These are phyloP conservation scores for Tetranychus piercei DNA, from an alignment of 2,888 invertebrate species.

Conservation along the genomic window DNA sequence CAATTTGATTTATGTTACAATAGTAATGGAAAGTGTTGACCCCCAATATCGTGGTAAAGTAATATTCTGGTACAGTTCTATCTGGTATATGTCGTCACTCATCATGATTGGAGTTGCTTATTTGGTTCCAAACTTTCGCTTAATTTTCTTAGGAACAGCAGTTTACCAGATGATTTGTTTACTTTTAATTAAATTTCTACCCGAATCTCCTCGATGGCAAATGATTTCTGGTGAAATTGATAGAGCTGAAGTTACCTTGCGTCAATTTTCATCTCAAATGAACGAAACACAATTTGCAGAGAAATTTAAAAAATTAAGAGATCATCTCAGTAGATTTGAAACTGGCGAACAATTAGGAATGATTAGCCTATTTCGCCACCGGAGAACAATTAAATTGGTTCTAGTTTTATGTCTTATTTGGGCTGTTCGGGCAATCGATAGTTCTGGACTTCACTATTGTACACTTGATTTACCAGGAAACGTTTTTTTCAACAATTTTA, in stretches of 20 bases:
- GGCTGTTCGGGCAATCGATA: slow-evolving; percentile 57
- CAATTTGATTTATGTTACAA: not conserved
- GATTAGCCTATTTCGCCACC: not conserved
- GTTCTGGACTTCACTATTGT: slow-evolving; percentile 55
- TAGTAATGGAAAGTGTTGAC: slow-evolving; percentile 3
- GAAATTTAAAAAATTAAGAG: not conserved
- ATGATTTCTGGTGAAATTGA: not conserved
- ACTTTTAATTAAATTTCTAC: not conserved
- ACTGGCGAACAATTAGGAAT: not conserved
- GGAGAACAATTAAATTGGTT: not conserved
- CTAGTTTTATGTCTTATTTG: slow-evolving; percentile 51
- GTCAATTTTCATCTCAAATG: not conserved
- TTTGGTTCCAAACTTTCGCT: slow-evolving; percentile 3
- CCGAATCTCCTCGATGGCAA: slow-evolving; percentile 8
- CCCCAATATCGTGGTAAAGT: not conserved
- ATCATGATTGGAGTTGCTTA: not conserved
- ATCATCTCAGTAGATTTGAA: not conserved
- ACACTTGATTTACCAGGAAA: slow-evolving; percentile 55
- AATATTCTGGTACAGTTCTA: not conserved
- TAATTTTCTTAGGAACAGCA: not conserved
- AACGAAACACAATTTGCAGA: not conserved
- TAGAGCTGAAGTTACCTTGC: not conserved
- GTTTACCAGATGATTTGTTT: not conserved
- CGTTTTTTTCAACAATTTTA: slow-evolving; percentile 44
- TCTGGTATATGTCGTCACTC: not conserved